Percentiles rank a stretch among this genome's conserved stretches.
These are phyloP conservation scores for Picus viridis DNA, from an alignment of 2,797 vertebrate species.

Conservation along the genomic window DNA sequence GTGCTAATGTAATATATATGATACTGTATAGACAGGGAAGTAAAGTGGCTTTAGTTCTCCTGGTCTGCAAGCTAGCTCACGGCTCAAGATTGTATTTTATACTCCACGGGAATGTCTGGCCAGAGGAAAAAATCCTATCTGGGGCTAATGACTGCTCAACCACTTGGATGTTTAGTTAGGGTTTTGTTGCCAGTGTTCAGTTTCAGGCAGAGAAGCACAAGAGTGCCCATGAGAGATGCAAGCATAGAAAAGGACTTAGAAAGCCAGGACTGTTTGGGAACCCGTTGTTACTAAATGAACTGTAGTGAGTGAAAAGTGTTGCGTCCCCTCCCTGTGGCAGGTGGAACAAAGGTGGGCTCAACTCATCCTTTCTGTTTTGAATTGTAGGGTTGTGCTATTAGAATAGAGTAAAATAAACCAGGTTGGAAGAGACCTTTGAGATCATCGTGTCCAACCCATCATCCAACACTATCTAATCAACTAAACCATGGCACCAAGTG, in stretches of 20 bases:
- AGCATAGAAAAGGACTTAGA: not conserved
- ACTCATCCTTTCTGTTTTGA: not conserved
- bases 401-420: too few relatives aligned
- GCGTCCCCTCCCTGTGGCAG: not conserved
- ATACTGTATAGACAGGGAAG: not conserved
- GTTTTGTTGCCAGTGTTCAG: not conserved
- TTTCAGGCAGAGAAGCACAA: not conserved
- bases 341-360: not conserved
- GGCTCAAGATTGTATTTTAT: not conserved
- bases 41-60: conserved; percentile 32
- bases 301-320: not conserved
- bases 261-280: not conserved
- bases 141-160: not conserved
- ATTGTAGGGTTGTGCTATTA: not conserved
- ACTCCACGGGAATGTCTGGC: not conserved
- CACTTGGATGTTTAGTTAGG: not conserved
- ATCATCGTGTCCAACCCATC: too few relatives aligned
- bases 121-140: not conserved
- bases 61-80: not conserved
- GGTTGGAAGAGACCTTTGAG: too few relatives aligned
- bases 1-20: not conserved
- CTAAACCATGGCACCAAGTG: too few relatives aligned
- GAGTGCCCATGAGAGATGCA: not conserved
- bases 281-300: not conserved
- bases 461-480: too few relatives aligned